Evolutionary conservation across 2,888 invertebrate species (phyloP).

Genomic region (Clunio marinus): DNA sequence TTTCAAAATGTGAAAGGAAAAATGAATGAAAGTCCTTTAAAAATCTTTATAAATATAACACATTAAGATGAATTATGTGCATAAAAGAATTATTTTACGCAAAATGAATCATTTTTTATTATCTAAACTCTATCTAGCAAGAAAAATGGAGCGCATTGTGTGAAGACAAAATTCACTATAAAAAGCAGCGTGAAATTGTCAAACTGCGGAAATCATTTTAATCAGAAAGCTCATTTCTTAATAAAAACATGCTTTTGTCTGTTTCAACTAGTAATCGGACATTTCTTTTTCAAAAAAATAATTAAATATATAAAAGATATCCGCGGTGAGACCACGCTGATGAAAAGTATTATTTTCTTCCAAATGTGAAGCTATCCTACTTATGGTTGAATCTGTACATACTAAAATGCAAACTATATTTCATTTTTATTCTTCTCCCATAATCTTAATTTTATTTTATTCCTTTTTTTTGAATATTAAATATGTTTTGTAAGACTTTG

Average conservation of each 20-base stretch:
- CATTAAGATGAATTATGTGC: too few relatives aligned
- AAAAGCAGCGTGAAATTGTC: too few relatives aligned
- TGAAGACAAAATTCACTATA: constrained; percentile 23
- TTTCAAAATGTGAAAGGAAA: neutral
- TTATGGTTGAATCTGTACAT: constrained; percentile 15
- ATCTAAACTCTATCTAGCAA: too few relatives aligned
- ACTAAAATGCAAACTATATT: neutral
- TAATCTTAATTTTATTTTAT: neutral
- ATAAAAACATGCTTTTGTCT: too few relatives aligned
- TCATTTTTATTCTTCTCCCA: neutral
- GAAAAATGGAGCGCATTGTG: constrained; percentile 26
- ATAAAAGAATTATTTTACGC: neutral
- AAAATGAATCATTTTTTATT: neutral
- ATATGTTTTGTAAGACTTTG: constrained; percentile 35
- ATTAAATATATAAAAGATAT: too few relatives aligned
- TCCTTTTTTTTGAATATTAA: constrained; percentile 11
- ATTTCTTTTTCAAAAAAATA: too few relatives aligned
- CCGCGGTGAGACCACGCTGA: too few relatives aligned
- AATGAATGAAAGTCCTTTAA: neutral
- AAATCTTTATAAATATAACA: too few relatives aligned
- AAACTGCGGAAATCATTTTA: too few relatives aligned
- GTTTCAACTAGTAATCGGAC: too few relatives aligned
- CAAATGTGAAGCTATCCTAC: neutral
- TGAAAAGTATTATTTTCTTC: constrained; percentile 30
- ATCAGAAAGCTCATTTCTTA: too few relatives aligned